Evolutionary conservation across 2,797 vertebrate genomes (phyloP).

Genomic region (Hozukius guyotensis): DNA sequence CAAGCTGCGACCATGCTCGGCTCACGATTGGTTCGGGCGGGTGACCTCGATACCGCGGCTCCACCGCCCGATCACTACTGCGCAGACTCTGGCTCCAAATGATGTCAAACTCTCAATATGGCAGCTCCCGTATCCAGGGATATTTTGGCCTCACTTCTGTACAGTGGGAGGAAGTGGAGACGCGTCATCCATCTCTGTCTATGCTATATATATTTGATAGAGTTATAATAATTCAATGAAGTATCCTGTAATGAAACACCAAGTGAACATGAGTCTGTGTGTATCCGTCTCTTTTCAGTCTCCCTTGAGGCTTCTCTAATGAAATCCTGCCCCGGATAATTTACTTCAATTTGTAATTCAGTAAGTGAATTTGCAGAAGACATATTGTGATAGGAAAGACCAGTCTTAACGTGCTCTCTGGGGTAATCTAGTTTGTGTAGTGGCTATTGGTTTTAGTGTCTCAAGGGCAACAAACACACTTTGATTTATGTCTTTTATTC

Average conservation of each 20-base stretch:
- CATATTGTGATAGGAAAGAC: not conserved
- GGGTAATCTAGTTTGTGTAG: not conserved
- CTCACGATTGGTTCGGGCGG: too few species aligned
- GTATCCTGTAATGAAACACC: not conserved
- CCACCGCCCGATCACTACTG: too few species aligned
- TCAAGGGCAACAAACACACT: not conserved
- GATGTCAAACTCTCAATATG: fast-evolving
- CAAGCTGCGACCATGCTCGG: too few species aligned
- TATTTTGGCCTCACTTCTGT: too few species aligned
- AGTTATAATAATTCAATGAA: not conserved
- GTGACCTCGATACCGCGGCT: too few species aligned
- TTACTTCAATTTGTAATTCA: constrained; percentile 10
- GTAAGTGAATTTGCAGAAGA: constrained; percentile 6
- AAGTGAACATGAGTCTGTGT: not conserved
- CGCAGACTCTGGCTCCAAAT: too few species aligned
- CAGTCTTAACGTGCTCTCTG: not conserved
- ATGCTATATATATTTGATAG: not conserved
- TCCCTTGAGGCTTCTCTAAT: not conserved
- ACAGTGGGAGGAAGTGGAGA: too few species aligned
- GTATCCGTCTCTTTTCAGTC: not conserved
- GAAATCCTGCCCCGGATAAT: constrained; percentile 2
- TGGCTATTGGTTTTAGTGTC: not conserved
- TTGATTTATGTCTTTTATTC: not conserved
- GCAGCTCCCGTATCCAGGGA: too few species aligned
- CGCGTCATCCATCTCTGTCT: too few species aligned